Evolutionary conservation across 1,140 invertebrate species (phyloP), one percentile per base, ranked within the genome.

Genomic region (Calycopis cecrops): DNA sequence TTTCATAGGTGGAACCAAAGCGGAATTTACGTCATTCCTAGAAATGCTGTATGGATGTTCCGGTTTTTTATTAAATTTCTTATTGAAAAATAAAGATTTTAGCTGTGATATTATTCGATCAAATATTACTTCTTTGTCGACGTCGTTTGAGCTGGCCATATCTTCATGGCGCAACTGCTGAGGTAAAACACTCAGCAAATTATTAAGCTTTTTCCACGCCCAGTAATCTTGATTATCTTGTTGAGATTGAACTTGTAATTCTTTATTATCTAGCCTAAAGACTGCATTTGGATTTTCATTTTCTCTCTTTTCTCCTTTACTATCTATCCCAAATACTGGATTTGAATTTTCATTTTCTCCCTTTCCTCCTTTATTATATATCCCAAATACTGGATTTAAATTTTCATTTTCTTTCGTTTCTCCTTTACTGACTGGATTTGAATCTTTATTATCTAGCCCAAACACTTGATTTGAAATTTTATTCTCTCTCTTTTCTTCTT

Each of bases 81-180:
- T 42, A 33, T 79, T 80, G 63, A 80, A 85, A 59, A 80, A 85
- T 9, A 85, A 59, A 34, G 70, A 60, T 71, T 81, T 85, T n/a
- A 85, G 49, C 54, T 85, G 79, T 3, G 70, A 62, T 21, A 77
- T 72, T 17, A 85, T 62, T 54, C 79, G 61, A 63, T 85, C 77
- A 54, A 85, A 85, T 17, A 84, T 57, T 38, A 79, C 38, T 70
- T 84, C 79, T 56, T 67, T 84, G 50, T 78, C 82, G 42, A 70
- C 62, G 12, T 81, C 73, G 49, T 79, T 71, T 10, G 33, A 9
- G 14, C 8, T 51, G 9, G 57, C 34, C 6, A 61, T 58, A 4
- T 55, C 63, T 48, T 60, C 54, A 42, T 65, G 52, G 7, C 21
- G 44, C 8, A 59, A 51, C 4, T 66, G 33, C 11, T 54, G 52